Base-by-base conservation (phyloP, 1,140 invertebrate genomes). In the Papilio machaon region DNA sequence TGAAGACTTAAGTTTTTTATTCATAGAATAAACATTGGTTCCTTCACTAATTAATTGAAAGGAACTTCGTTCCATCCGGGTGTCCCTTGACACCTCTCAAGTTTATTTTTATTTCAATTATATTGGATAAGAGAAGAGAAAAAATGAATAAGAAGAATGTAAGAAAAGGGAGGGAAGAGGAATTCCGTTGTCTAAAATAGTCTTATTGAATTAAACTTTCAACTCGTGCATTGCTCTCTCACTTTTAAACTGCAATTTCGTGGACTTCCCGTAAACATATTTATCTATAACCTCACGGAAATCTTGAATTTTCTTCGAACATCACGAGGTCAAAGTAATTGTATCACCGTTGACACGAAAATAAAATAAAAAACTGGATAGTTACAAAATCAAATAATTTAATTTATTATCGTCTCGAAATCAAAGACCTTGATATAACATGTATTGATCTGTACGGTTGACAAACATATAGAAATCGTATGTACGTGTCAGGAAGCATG, bases 401-500 rank as follows among this genome's bases (percentile, higher is more conserved):
- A 17, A 54, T 54, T 17, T 54, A 3, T 6, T 13, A 60, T 23
- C 8, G 60, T 11, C 23, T 23, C 8, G 19, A 30, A 23, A 30
- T 64, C 23, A 30, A 64, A 70, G 64, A 70, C 64, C 60, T 30
- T 64, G 60, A 38, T 70, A 64, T 64, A 11, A 30, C 13, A 6
- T 15, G 2, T 15, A 9, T 52, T 54, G 15, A 1, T 54, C 52
- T 6, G 52, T 17, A 54, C 64, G 11, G 23, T 23, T 23, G 2
- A 2, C 60, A 64, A 70, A 35, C 64, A 70, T 17, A 54, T 70
- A 70, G 64, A 70, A 15, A 70, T 13, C 60, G 30, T 70, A 70
- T 17, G 49, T 76, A 76, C 74, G 74, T 76, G 74, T n/a, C 74
- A 76, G 74, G 54, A 82, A 79, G 49, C 30, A 81, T 47, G 60